Percentiles rank a stretch among this genome's conserved stretches.
These are phyloP conservation scores for Brevimyrus niger DNA, from an alignment of 2,113 vertebrate genomes.

Conservation along the genomic window DNA sequence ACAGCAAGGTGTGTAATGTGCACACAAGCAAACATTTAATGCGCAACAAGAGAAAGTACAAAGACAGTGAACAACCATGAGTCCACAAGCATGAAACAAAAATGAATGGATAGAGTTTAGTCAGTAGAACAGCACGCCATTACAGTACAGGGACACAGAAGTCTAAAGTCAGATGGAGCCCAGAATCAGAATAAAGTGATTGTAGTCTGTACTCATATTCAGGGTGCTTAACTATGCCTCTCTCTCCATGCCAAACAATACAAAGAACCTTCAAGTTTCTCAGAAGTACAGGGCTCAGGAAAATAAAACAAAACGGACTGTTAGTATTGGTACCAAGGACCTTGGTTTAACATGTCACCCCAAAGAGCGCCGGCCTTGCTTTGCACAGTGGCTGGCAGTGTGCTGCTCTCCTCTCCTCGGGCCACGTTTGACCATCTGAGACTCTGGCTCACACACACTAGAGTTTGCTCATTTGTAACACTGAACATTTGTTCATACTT, in stretches of 20 bases:
- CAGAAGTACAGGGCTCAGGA: constrained; percentile 19
- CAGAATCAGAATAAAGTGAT: not conserved
- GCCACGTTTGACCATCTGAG: constrained; percentile 49
- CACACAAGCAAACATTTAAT: not conserved
- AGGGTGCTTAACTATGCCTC: not conserved
- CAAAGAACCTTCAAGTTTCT: constrained; percentile 24
- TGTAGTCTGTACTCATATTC: not conserved
- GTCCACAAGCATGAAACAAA: not conserved
- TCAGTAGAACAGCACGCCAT: not conserved
- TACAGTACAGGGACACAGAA: not conserved
- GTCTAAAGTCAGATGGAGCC: not conserved
- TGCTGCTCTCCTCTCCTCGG: constrained; percentile 31
- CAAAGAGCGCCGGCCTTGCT: constrained; percentile 25
- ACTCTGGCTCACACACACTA: not conserved
- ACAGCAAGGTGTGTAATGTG: not conserved
- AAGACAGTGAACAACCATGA: not conserved
- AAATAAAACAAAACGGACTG: constrained; percentile 36
- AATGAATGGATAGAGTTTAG: not conserved
- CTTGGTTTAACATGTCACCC: constrained; percentile 52
- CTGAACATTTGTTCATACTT: not conserved
- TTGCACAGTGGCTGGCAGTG: constrained; percentile 41
- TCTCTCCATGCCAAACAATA: not conserved
- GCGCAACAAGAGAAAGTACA: not conserved
- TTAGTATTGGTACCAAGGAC: constrained; percentile 57
- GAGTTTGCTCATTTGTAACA: not conserved